Base-by-base conservation (phyloP, 2,888 invertebrate species). In the Bibio marci region DNA sequence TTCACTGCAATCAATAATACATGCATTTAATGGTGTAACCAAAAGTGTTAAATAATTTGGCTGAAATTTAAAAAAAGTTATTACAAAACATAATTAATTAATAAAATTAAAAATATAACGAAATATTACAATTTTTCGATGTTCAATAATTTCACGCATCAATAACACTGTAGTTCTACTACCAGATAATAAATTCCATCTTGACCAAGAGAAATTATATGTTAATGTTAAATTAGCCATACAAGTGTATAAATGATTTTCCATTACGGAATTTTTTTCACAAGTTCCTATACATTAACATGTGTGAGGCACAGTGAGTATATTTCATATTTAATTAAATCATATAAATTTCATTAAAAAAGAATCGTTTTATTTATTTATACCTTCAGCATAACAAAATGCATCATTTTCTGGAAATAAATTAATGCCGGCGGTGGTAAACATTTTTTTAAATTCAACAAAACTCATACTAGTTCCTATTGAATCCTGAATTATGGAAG, bases 321-420 rank as follows among this genome's bases (percentile, higher is more conserved):
- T 13, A 22, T 26, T 27, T 11, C 19, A 19, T 7, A n/a, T 28
- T n/a, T 10, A n/a, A 18, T 5, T 12, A 28, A 28, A 13, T 15
- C 18, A 31, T 11, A 17, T 10, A 19, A 22, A 38, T 4, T 30
- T 13, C 5, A 58, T 2, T 59, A 32, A 32, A 18, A 32, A 14
- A 15, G 3, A 7, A 6, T 15, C 17, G 6, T 32, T 11, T 33
- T 26, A n/a, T 10, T 12, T 12, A 37, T 38, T 41, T 33, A 34
- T 47, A 52, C 66, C 70, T 51, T 81, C 79, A 2, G 82, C 63
- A 52, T 82, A 76, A 50, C 72, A 73, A 52, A 76, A 74, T 0
- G 73, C 76, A 55, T 88, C 88, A 47, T 72, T 71, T 37, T 76
- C 76, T 0, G 88, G 87, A 53, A 88, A 88, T 42, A 88, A 67